Conservation (phyloP, 2,888 invertebrate genomes). For the Oxyteleia sp. region DNA sequence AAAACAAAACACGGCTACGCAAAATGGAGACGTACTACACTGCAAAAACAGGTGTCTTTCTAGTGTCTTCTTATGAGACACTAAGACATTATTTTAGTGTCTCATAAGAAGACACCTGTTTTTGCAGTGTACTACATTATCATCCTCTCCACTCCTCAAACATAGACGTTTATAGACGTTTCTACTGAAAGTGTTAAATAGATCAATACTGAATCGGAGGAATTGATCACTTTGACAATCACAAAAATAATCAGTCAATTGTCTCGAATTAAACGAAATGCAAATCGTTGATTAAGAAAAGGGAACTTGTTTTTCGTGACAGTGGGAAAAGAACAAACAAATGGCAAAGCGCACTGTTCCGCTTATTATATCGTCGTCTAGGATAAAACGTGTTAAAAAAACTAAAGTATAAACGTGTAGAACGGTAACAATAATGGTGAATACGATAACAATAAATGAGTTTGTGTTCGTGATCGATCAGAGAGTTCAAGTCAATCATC, state of each 20-base stretch:
- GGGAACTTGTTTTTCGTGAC: not conserved
- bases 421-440: slow-evolving; percentile 5
- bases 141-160: too few relatives aligned
- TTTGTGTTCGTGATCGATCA: slow-evolving; percentile 30
- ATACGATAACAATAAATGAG: slow-evolving; percentile 26
- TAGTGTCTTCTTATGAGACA: too few relatives aligned
- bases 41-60: too few relatives aligned
- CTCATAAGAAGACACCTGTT: too few relatives aligned
- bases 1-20: too few relatives aligned
- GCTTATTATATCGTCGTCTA: not conserved
- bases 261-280: slow-evolving; percentile 33
- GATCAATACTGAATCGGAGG: slow-evolving; percentile 35
- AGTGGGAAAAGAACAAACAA: not conserved
- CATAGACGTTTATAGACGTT: too few relatives aligned
- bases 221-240: not conserved
- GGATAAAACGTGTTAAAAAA: not conserved
- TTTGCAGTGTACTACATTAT: too few relatives aligned
- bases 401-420: not conserved
- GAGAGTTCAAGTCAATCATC: slow-evolving; percentile 82
- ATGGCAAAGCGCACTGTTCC: not conserved
- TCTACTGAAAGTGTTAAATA: too few relatives aligned
- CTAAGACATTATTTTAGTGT: too few relatives aligned
- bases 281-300: slow-evolving; percentile 11
- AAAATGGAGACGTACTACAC: too few relatives aligned
- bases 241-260: slow-evolving; percentile 27